Conservation (phyloP, 1,140 invertebrate species). For the Aphidius ervi region DNA sequence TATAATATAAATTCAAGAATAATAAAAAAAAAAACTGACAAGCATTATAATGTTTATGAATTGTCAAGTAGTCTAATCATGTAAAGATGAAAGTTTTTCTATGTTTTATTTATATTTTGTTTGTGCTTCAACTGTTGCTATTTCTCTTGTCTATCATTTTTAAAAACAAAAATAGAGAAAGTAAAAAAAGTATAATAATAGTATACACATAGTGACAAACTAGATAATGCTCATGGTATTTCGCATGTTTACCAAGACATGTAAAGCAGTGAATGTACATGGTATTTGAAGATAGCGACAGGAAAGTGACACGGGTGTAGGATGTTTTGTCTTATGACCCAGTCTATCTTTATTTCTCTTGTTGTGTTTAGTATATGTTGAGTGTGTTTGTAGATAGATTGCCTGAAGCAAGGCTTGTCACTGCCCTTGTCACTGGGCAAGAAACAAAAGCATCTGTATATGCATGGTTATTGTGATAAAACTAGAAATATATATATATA, state of each 20-base stretch:
- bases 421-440: conserved; percentile 29
- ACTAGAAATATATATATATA: conserved; percentile 6
- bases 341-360: background rate
- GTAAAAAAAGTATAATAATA: too few relatives aligned
- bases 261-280: conserved; percentile 19
- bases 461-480: conserved; percentile 11
- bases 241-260: conserved; percentile 22
- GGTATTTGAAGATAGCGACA: conserved; percentile 10
- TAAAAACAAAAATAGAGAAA: too few relatives aligned
- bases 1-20: too few relatives aligned
- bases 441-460: conserved; percentile 35
- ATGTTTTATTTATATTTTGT: too few relatives aligned
- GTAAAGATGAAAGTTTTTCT: too few relatives aligned
- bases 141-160: too few relatives aligned
- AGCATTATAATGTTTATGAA: too few relatives aligned
- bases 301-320: conserved; percentile 26
- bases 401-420: background rate
- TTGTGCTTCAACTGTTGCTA: too few relatives aligned
- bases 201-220: too few relatives aligned
- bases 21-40: too few relatives aligned
- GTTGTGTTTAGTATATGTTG: background rate
- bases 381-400: background rate
- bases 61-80: too few relatives aligned
- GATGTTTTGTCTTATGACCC: conserved; percentile 14
- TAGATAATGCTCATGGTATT: background rate